phyloP scores from a whole-genome alignment of 2,888 invertebrate species.

The Dicyrtoma fusca region DNA sequence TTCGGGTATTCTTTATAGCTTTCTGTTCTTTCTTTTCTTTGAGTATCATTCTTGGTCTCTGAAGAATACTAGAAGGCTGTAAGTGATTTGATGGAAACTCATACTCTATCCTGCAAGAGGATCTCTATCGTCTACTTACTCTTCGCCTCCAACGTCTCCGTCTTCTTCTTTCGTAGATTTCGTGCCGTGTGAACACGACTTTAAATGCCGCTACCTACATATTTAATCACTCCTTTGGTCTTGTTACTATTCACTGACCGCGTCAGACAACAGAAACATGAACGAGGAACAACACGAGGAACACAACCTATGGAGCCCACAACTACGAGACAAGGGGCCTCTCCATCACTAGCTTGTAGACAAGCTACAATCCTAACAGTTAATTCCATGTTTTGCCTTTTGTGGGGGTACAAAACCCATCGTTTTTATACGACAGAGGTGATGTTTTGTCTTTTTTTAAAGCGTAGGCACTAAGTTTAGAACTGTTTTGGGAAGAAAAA shows the following conservation, averaged over 20 bases:
- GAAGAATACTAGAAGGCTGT: constrained; percentile 28
- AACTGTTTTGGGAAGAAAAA: too few relatives aligned
- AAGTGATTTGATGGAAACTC: constrained; percentile 36
- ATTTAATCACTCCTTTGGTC: constrained; percentile 25
- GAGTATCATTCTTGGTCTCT: constrained; percentile 28
- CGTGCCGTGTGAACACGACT: constrained; percentile 27
- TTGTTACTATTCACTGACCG: constrained; percentile 21
- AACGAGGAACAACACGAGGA: too few relatives aligned
- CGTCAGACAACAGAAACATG: constrained; percentile 1
- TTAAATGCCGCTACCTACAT: constrained; percentile 15
- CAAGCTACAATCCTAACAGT: too few relatives aligned
- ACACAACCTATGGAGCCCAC: too few relatives aligned
- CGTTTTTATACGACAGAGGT: too few relatives aligned
- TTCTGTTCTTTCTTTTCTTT: constrained; percentile 12
- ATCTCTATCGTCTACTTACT: not conserved
- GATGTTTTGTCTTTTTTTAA: too few relatives aligned
- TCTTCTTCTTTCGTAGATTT: not conserved
- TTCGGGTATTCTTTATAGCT: constrained; percentile 37
- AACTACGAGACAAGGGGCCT: too few relatives aligned
- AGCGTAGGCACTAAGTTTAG: too few relatives aligned
- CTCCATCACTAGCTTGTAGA: too few relatives aligned
- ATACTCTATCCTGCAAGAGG: constrained; percentile 1
- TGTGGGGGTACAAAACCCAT: too few relatives aligned
- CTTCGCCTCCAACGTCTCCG: too few relatives aligned
- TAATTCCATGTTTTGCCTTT: too few relatives aligned